Evolutionary conservation across 2,113 vertebrate species (phyloP), one percentile per base, ranked within the genome.

Genomic region (Macrotus californicus): DNA sequence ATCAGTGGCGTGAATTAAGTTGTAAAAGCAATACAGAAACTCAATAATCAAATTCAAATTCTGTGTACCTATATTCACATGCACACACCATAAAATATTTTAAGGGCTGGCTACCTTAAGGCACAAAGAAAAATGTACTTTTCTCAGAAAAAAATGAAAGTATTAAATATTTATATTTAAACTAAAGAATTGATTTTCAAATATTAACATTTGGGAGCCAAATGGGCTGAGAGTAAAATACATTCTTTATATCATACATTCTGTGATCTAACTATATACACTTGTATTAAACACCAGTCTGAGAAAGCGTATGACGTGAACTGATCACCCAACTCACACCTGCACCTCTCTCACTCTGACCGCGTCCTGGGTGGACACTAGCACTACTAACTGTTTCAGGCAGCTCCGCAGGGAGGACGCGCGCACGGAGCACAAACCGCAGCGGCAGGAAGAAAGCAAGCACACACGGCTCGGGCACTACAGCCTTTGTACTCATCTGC

Each of bases 1-100:
- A 94, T 41, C 87, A 86, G 69, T 15, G 81, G 14, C 69, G 89
- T 87, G 48, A 94, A 90, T 77, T 95, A 54, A 82, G 46, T 88
- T 85, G 93, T 86, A 91, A 75, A 94, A 83, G 59, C 34, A 89
- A 64, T 34, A 91, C 9, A 52, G 66, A 87, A 91, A 94, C 19
- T 61, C 77, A 92, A 77, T n/a, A 72, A 90, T 73, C 48, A 94
- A 93, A 91, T 39, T 84, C 66, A 85, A 93, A 92, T 39, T 92
- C 54, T 82, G 9, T 61, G 7, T 41, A 46, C 70, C 59, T 91
- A 19, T 54, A 91, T 88, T 91, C 36, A 89, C 1, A 83, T 3
- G 87, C 7, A 95, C 3, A 64, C 6, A 10, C 16, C 80, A 56
- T 70, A 73, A 54, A 69, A 66, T 82, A 56, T 91, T 75, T 73